Conservation (phyloP, 2,888 invertebrate genomes). For the Lagria hirta region DNA sequence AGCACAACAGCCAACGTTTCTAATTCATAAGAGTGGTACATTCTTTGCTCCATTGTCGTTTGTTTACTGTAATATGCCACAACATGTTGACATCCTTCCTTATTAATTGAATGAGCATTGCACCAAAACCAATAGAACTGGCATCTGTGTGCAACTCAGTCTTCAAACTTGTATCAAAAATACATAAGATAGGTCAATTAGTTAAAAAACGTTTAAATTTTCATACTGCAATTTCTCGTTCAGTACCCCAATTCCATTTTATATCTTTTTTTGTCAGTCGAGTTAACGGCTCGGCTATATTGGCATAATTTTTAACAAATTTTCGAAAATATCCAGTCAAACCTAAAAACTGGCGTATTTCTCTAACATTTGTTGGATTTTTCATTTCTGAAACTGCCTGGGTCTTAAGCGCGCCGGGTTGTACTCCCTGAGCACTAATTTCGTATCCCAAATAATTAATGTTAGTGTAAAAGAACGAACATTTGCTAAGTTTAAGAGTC, state of each 20-base stretch:
- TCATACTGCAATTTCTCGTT: constrained; percentile 23
- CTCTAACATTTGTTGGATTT: constrained; percentile 24
- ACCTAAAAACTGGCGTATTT: constrained; percentile 32
- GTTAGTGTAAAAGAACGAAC: constrained; percentile 26
- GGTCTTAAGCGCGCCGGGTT: constrained; percentile 28
- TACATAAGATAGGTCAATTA: constrained; percentile 32
- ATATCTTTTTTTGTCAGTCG: constrained; percentile 17
- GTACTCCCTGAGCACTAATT: constrained; percentile 29
- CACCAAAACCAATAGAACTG: constrained; percentile 33
- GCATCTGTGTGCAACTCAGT: constrained; percentile 40
- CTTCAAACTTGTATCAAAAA: constrained; percentile 32
- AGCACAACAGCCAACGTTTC: constrained; percentile 43
- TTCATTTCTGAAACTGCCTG: constrained; percentile 25
- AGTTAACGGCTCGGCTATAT: constrained; percentile 26
- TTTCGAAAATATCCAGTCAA: constrained; percentile 30
- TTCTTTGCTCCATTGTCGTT: constrained; percentile 33
- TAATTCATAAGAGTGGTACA: constrained; percentile 39
- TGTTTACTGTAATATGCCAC: constrained; percentile 35
- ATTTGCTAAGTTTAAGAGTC: constrained; percentile 31
- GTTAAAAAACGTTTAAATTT: constrained; percentile 13
- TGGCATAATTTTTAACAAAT: constrained; percentile 27
- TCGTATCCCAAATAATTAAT: constrained; percentile 31
- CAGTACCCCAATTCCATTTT: constrained; percentile 21
- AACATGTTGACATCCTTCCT: constrained; percentile 21
- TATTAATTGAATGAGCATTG: constrained; percentile 38